Conservation (phyloP, 2,797 vertebrate species). For the Acanthornis magna region DNA sequence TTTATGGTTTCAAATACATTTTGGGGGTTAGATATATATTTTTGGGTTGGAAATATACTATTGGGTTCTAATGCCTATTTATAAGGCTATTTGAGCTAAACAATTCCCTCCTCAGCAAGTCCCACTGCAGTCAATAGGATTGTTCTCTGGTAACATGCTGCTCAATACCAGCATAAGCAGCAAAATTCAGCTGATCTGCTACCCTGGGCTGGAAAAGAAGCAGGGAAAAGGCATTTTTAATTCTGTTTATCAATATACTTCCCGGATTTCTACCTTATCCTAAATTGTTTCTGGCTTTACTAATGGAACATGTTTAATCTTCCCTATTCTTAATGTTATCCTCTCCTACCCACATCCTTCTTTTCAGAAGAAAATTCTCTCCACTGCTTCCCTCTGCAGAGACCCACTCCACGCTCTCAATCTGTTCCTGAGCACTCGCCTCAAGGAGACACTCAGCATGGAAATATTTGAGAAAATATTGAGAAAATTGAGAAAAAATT, state of each 20-base stretch:
- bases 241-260: neutral
- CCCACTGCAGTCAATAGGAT: neutral
- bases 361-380: constrained; percentile 24
- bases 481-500: no score
- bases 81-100: neutral
- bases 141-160: neutral
- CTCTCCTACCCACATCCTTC: constrained; percentile 11
- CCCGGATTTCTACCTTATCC: neutral
- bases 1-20: neutral
- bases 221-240: neutral
- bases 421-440: constrained; percentile 11
- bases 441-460: constrained; percentile 9
- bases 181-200: neutral
- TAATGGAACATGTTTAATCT: constrained; percentile 8
- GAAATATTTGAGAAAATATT: neutral
- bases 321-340: constrained; percentile 31
- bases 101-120: neutral
- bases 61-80: neutral
- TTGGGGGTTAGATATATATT: neutral
- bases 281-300: neutral
- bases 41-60: neutral
- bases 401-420: neutral
- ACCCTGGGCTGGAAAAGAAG: neutral
- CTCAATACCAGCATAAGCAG: neutral
- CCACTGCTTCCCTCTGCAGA: neutral